These are phyloP conservation scores for Baryphthengus martii DNA, from an alignment of 2,113 vertebrate species.

Conservation along the genomic window DNA sequence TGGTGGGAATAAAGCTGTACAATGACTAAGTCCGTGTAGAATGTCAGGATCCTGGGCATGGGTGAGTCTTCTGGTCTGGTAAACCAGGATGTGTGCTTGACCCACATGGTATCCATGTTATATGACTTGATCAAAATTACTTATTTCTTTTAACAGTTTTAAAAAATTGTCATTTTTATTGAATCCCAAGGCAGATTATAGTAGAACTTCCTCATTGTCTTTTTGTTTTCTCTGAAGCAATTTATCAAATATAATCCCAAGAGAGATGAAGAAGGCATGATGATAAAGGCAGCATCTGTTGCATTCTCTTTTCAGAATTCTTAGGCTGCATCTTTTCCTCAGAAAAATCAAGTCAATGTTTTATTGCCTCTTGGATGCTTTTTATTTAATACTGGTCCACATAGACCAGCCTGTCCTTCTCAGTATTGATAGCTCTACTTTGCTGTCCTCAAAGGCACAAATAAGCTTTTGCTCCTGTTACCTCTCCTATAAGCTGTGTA, in stretches of 20 bases:
- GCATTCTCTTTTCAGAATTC: conserved; percentile 4
- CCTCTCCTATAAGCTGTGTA: background rate
- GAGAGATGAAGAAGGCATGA: background rate
- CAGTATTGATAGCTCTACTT: background rate
- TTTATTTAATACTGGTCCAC: background rate
- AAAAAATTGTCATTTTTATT: conserved; percentile 7
- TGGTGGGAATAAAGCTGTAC: background rate
- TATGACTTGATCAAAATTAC: background rate
- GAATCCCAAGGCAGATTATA: conserved; percentile 9
- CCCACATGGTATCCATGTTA: background rate
- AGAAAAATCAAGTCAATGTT: background rate
- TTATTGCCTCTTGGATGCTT: background rate
- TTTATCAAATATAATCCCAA: background rate
- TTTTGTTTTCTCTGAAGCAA: conserved; percentile 14
- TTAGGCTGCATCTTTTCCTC: background rate
- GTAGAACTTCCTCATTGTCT: background rate
- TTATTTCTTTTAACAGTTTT: background rate
- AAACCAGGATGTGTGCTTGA: background rate
- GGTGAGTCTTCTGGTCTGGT: background rate
- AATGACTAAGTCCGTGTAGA: background rate
- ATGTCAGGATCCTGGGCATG: background rate
- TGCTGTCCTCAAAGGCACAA: background rate
- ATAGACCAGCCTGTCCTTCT: background rate
- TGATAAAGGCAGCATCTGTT: conserved; percentile 3
- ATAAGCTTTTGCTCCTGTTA: background rate